Evolutionary conservation across 2,113 vertebrate species (phyloP).

Genomic region (Fukomys damarensis): DNA sequence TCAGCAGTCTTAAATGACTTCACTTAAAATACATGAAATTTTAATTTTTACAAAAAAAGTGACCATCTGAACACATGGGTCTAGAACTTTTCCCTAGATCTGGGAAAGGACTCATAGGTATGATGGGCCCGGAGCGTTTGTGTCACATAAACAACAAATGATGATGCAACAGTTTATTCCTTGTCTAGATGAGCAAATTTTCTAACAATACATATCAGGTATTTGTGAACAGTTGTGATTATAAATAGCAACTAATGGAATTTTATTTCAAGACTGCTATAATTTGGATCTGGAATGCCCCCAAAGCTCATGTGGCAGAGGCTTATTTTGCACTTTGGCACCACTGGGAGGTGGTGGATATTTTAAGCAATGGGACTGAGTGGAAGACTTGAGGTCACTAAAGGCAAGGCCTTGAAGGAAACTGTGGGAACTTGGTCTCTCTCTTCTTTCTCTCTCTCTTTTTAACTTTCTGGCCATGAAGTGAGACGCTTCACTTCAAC

Average conservation of each 20-base stretch:
- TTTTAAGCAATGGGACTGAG: background rate
- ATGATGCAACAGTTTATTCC: background rate
- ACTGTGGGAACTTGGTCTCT: background rate
- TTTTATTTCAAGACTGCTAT: background rate
- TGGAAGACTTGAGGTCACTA: background rate
- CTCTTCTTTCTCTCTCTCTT: too few relatives aligned
- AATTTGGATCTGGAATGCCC: background rate
- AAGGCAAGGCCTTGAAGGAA: background rate
- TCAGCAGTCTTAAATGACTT: background rate
- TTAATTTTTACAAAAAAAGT: background rate
- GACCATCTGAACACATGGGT: background rate
- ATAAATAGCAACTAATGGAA: constrained; percentile 28
- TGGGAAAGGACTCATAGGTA: background rate
- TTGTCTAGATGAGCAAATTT: background rate
- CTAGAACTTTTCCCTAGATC: background rate
- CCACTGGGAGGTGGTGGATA: background rate
- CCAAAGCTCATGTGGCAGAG: background rate
- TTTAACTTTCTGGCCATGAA: background rate
- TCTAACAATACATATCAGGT: background rate
- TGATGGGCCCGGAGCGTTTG: background rate
- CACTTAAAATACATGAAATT: background rate
- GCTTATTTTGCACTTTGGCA: background rate
- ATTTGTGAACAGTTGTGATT: background rate
- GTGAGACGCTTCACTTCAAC: background rate
- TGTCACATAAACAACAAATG: background rate